A percentile compares a stretch with the other conserved stretches of the same genome.
Evolutionary conservation across 2,888 invertebrate species (phyloP).

Genomic region (Scelioninae gen. 2): DNA sequence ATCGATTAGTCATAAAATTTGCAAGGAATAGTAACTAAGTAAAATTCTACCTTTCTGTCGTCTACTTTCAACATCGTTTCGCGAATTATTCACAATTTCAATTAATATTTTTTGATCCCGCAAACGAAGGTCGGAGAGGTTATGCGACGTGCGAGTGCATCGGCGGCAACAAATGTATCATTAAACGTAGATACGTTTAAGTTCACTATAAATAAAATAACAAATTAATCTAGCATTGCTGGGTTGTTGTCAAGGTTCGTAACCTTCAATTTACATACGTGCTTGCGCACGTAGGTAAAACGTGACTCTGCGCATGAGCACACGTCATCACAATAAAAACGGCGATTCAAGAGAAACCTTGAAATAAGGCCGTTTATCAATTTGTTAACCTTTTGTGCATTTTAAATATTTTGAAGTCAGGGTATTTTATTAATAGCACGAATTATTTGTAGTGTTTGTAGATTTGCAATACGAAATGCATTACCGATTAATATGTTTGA

Average conservation of each 20-base stretch:
- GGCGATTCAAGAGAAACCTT: too few relatives aligned
- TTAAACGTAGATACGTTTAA: constrained; percentile 31
- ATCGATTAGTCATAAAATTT: background rate
- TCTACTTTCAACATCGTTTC: constrained; percentile 40
- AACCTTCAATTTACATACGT: constrained; percentile 38
- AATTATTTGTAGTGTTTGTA: too few relatives aligned
- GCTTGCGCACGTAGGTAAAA: background rate
- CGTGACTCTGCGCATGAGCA: constrained; percentile 14
- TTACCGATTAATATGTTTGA: too few relatives aligned
- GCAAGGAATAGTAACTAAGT: background rate
- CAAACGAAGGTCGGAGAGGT: constrained; percentile 44
- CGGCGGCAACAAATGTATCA: constrained; percentile 15
- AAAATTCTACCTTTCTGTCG: constrained; percentile 33
- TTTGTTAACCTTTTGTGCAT: too few relatives aligned
- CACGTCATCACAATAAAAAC: too few relatives aligned
- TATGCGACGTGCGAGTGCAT: constrained; percentile 17
- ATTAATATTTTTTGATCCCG: background rate
- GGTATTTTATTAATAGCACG: too few relatives aligned
- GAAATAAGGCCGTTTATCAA: too few relatives aligned
- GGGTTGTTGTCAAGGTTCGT: constrained; percentile 50
- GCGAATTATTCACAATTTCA: background rate
- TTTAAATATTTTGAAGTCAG: too few relatives aligned
- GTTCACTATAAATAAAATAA: constrained; percentile 49
- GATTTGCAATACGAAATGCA: too few relatives aligned
- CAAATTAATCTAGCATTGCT: constrained; percentile 45